Percentiles rank a stretch among this genome's conserved stretches.
Evolutionary conservation across 2,888 invertebrate genomes (phyloP).

Genomic region (Mactromeris polynyma): DNA sequence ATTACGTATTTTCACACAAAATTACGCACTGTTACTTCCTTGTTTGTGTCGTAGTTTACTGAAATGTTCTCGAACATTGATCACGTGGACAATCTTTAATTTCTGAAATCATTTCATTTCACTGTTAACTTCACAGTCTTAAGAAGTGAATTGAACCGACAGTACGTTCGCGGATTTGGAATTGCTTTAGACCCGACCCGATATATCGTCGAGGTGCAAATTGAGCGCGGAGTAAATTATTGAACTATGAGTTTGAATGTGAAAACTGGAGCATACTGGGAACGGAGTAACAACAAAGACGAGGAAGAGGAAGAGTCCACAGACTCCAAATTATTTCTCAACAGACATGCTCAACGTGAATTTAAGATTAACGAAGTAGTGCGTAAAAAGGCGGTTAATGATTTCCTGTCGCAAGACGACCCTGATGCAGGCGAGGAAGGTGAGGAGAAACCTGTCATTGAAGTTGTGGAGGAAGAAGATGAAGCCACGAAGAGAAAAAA

Average conservation of each 20-base stretch:
- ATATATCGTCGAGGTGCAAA: neutral
- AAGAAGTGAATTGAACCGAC: neutral
- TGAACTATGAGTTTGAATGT: conserved; percentile 51
- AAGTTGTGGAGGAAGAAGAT: conserved; percentile 50
- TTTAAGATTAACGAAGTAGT: conserved; percentile 65
- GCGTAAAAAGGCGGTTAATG: conserved; percentile 52
- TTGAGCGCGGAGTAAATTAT: neutral
- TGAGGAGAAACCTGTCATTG: conserved; percentile 46
- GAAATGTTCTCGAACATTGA: conserved; percentile 22
- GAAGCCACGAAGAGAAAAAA: conserved; percentile 40
- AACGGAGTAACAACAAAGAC: conserved; percentile 38
- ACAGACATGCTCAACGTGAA: conserved; percentile 56
- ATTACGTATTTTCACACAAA: conserved; percentile 39
- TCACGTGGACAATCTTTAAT: neutral
- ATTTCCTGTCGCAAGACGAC: conserved; percentile 31
- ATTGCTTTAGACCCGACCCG: neutral
- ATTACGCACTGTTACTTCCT: conserved; percentile 38
- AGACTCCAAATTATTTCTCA: conserved; percentile 62
- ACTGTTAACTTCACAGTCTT: neutral
- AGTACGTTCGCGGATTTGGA: neutral
- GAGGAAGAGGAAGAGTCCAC: conserved; percentile 43
- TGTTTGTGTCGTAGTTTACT: conserved; percentile 15
- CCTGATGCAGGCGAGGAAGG: conserved; percentile 3
- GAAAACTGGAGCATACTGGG: conserved; percentile 68
- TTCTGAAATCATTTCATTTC: neutral